phyloP scores from a whole-genome alignment of 2,888 invertebrate genomes.

The Epinotia nisella region DNA sequence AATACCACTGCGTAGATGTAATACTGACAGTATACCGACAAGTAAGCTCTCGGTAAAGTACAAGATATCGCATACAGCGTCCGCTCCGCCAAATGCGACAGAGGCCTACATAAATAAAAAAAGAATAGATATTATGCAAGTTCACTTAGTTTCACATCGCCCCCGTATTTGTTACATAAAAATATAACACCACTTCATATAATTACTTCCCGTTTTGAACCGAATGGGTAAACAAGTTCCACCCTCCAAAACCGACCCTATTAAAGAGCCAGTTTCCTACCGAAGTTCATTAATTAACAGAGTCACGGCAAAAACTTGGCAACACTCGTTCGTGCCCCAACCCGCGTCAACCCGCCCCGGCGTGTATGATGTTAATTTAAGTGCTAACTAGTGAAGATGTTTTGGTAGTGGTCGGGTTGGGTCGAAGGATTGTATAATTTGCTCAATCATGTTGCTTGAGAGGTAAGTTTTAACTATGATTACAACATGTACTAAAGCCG shows the following conservation, averaged over 20 bases:
- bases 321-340: slow-evolving; percentile 10
- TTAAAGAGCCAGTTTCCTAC: slow-evolving; percentile 28
- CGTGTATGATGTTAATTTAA: slow-evolving; percentile 29
- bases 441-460: slow-evolving; percentile 9
- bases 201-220: not conserved
- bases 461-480: slow-evolving; percentile 9
- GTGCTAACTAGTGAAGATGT: slow-evolving; percentile 36
- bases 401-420: slow-evolving; percentile 7
- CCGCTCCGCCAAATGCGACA: too few species aligned
- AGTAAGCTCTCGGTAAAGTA: too few species aligned
- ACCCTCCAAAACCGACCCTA: slow-evolving; percentile 5
- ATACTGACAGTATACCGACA: too few species aligned
- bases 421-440: slow-evolving; percentile 15
- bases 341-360: slow-evolving; percentile 27
- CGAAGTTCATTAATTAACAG: slow-evolving; percentile 40
- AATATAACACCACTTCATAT: slow-evolving; percentile 9
- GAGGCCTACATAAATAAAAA: too few species aligned
- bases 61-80: too few species aligned
- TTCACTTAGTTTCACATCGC: not conserved
- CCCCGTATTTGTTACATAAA: not conserved
- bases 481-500: too few species aligned
- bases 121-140: too few species aligned
- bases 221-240: slow-evolving; percentile 21
- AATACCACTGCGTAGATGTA: too few species aligned
- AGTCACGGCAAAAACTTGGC: slow-evolving; percentile 34